phyloP scores from a whole-genome alignment of 64 coral and sea anemone genomes.

The Montipora foliosa region DNA sequence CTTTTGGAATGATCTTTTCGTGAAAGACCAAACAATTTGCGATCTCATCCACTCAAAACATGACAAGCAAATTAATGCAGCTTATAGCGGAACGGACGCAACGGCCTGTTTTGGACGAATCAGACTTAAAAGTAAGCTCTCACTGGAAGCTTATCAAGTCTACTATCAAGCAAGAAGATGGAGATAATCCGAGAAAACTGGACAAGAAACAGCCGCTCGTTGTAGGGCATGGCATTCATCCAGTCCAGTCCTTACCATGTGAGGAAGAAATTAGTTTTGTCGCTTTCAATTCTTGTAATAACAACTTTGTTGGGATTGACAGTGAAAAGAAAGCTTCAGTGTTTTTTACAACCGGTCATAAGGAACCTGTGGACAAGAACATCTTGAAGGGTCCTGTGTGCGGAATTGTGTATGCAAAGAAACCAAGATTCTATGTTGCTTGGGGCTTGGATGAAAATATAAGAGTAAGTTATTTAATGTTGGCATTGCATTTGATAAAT shows the following conservation, averaged over 20 bases:
- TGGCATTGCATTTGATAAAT: no score
- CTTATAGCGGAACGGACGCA: slow-evolving; percentile 84
- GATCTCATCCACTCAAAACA: background rate
- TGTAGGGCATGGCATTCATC: slow-evolving; percentile 85
- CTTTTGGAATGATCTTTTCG: background rate
- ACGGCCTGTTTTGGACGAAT: slow-evolving; percentile 60
- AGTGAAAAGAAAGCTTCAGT: slow-evolving; percentile 59
- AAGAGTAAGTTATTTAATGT: slow-evolving; percentile 38
- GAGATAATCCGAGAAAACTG: slow-evolving; percentile 74
- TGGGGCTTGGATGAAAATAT: slow-evolving; percentile 86
- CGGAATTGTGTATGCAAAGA: slow-evolving; percentile 77
- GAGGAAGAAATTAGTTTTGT: slow-evolving; percentile 66
- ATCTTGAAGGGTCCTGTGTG: slow-evolving; percentile 61
- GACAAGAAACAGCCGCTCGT: slow-evolving; percentile 66
- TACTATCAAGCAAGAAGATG: slow-evolving; percentile 49
- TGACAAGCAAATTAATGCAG: slow-evolving; percentile 86
- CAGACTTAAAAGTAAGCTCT: slow-evolving; percentile 80
- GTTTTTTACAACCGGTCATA: slow-evolving; percentile 59
- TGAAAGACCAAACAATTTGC: slow-evolving; percentile 7
- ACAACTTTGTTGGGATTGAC: slow-evolving; percentile 68
- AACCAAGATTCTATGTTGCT: slow-evolving; percentile 81
- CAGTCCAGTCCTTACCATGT: slow-evolving; percentile 44
- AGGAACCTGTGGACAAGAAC: slow-evolving; percentile 58
- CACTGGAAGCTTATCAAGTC: slow-evolving; percentile 90
- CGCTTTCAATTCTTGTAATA: slow-evolving; percentile 63